Evolutionary conservation across 2,888 invertebrate genomes (phyloP).

Genomic region (Prosapia bicincta): DNA sequence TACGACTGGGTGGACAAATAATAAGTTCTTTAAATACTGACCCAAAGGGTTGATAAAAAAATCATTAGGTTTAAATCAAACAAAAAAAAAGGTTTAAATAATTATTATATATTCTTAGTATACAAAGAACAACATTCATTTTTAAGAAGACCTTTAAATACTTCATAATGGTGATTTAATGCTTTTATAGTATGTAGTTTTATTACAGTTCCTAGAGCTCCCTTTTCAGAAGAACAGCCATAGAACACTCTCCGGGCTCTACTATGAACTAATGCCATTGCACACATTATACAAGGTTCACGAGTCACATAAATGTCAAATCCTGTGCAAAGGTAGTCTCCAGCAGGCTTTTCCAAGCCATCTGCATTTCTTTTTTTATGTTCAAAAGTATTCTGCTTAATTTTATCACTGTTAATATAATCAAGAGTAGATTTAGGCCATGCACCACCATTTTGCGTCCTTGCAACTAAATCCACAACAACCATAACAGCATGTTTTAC

Average conservation of each 20-base stretch:
- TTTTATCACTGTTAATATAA: conserved; percentile 7
- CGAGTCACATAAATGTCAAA: conserved; percentile 76
- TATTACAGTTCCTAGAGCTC: conserved; percentile 67
- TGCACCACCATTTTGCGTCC: conserved; percentile 54
- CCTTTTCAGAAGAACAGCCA: conserved; percentile 54
- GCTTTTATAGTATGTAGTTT: conserved; percentile 74
- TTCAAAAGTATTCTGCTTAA: not conserved
- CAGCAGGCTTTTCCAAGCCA: conserved; percentile 46
- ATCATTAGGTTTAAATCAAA: too few relatives aligned
- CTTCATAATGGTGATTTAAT: conserved; percentile 91
- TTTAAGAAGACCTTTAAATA: conserved; percentile 56
- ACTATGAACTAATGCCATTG: conserved; percentile 94
- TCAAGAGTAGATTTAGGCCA: conserved; percentile 29
- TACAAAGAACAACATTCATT: conserved; percentile 26
- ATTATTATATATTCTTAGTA: not conserved
- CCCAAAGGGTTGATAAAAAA: too few relatives aligned
- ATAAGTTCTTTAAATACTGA: too few relatives aligned
- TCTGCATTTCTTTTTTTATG: conserved; percentile 17
- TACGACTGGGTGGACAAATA: too few relatives aligned
- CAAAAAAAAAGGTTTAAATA: too few relatives aligned
- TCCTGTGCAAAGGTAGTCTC: conserved; percentile 82
- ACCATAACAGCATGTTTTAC: conserved; percentile 82
- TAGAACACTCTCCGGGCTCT: conserved; percentile 80
- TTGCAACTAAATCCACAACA: conserved; percentile 80
- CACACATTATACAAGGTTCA: conserved; percentile 94